Conservation (phyloP, 2,888 invertebrate species). For the Esperia sulphurella region DNA sequence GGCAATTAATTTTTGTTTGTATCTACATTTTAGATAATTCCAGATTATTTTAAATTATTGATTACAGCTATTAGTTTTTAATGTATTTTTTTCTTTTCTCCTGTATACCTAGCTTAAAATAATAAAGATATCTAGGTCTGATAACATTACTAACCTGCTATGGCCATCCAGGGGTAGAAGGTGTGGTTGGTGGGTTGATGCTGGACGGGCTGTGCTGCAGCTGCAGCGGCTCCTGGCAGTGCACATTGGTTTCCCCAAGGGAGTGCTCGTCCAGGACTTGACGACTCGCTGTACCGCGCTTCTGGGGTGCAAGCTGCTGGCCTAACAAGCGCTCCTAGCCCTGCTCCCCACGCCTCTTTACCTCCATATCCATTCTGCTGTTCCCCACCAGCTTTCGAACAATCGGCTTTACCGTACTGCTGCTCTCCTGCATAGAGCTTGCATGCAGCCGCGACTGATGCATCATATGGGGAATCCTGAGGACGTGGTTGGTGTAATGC, state of each 20-base stretch:
- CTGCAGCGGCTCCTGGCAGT: conserved; percentile 88
- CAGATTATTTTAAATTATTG: conserved; percentile 3
- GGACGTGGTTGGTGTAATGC: conserved; percentile 88
- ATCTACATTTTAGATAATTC: conserved; percentile 2
- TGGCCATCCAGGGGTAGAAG: conserved; percentile 99
- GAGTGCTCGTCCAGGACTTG: conserved; percentile 86
- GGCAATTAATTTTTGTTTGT: conserved; percentile 28
- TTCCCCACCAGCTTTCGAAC: conserved; percentile 83
- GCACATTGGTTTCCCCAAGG: conserved; percentile 95
- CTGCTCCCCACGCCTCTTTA: conserved; percentile 85
- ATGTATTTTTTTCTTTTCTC: background rate
- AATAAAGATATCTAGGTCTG: background rate
- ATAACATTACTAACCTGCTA: conserved; percentile 90
- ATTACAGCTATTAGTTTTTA: conserved; percentile 2
- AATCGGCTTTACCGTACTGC: conserved; percentile 86
- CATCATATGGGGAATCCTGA: conserved; percentile 95
- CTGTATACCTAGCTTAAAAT: too few species aligned
- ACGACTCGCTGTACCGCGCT: conserved; percentile 91
- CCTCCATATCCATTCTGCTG: conserved; percentile 85
- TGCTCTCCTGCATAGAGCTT: conserved; percentile 88
- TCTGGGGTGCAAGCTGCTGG: conserved; percentile 95
- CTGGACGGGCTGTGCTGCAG: conserved; percentile 91
- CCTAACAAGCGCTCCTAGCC: conserved; percentile 84
- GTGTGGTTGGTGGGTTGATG: conserved; percentile 95
- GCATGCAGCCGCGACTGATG: conserved; percentile 92